phyloP scores from a whole-genome alignment of 2,888 invertebrate species.

The Drosophila nr. perissopoda region DNA sequence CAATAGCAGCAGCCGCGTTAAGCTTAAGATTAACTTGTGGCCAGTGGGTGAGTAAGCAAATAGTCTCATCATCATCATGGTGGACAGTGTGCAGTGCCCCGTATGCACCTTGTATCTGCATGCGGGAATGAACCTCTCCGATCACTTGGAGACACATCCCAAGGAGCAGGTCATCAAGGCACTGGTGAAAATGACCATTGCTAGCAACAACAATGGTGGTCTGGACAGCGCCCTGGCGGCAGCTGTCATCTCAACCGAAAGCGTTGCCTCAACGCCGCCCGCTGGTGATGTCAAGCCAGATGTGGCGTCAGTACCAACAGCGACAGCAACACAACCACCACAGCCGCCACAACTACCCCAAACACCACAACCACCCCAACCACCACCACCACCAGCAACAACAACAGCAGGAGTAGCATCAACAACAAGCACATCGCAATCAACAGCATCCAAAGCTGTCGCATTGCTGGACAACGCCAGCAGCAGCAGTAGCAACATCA shows the following conservation, averaged over 20 bases:
- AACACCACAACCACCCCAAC: conserved; percentile 8
- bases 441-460: conserved; percentile 32
- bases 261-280: conserved; percentile 3
- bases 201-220: conserved; percentile 50
- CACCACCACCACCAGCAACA: conserved; percentile 25
- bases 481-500: conserved; percentile 18
- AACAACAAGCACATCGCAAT: conserved; percentile 25
- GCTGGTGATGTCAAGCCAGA: conserved; percentile 63
- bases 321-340: neutral
- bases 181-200: conserved; percentile 85
- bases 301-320: conserved; percentile 22
- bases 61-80: conserved; percentile 68
- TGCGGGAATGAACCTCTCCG: conserved; percentile 92
- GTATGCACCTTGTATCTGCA: conserved; percentile 93
- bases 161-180: conserved; percentile 95
- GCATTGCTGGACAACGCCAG: conserved; percentile 36
- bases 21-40: conserved; percentile 30
- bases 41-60: conserved; percentile 17
- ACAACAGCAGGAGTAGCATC: conserved; percentile 28
- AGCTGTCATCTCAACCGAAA: conserved; percentile 39
- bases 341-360: conserved; percentile 9
- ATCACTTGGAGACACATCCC: conserved; percentile 93
- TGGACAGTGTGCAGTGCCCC: conserved; percentile 88
- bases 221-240: conserved; percentile 60
- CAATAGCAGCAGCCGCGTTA: conserved; percentile 20